Conservation (phyloP, 2,797 vertebrate species). For the Bovichtus variegatus region DNA sequence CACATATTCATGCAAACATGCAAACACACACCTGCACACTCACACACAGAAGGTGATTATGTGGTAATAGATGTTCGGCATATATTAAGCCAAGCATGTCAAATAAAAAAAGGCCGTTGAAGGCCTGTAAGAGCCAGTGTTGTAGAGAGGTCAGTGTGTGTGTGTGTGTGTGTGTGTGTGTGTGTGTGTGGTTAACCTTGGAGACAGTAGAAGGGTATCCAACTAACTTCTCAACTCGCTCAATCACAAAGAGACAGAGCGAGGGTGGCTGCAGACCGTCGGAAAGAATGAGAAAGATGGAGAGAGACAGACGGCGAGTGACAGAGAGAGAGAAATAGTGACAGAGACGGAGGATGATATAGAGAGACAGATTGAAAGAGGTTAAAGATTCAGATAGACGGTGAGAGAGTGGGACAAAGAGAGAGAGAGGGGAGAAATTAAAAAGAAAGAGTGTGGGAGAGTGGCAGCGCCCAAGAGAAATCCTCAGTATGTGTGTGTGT, state of each 20-base stretch:
- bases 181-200: conserved; percentile 59
- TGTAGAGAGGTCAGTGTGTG: conserved; percentile 21
- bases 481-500: conserved; percentile 9
- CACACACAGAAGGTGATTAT: conserved; percentile 33
- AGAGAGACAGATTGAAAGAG: conserved; percentile 70
- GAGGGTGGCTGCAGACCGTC: conserved; percentile 57
- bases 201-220: conserved; percentile 70
- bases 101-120: conserved; percentile 38
- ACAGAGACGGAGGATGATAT: conserved; percentile 62
- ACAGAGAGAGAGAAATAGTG: conserved; percentile 51
- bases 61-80: conserved; percentile 49
- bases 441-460: conserved; percentile 44
- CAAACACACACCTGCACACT: conserved; percentile 18
- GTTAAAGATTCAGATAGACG: conserved; percentile 72
- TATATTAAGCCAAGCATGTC: conserved; percentile 58
- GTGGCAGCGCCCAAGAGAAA: conserved; percentile 18
- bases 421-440: conserved; percentile 47
- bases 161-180: no score
- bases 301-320: conserved; percentile 53
- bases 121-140: conserved; percentile 31
- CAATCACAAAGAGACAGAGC: conserved; percentile 72
- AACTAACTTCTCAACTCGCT: conserved; percentile 72
- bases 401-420: conserved; percentile 39
- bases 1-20: conserved; percentile 16
- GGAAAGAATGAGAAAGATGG: conserved; percentile 66